Evolutionary conservation across 1,140 invertebrate species (phyloP).

Genomic region (Cryptotermes secundus): DNA sequence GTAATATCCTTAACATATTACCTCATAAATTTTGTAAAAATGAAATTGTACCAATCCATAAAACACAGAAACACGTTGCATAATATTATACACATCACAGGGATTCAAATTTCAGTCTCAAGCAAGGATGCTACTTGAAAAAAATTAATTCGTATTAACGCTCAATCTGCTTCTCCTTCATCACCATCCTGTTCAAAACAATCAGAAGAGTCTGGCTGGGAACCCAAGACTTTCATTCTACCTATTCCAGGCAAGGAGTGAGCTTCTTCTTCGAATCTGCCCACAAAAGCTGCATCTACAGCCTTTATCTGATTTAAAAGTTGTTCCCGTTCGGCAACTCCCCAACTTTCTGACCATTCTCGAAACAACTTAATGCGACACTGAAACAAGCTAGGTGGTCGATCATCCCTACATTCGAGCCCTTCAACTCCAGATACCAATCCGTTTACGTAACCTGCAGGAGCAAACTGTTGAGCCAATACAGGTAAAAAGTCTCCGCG

Average conservation of each 20-base stretch:
- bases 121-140: too few relatives aligned
- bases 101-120: too few relatives aligned
- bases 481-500: constrained; percentile 79
- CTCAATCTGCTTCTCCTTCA: not conserved
- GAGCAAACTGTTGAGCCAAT: constrained; percentile 65
- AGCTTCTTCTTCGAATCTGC: constrained; percentile 68
- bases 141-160: too few relatives aligned
- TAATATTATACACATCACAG: too few relatives aligned
- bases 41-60: too few relatives aligned
- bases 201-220: not conserved
- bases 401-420: constrained; percentile 42
- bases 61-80: too few relatives aligned
- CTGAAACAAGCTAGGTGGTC: constrained; percentile 83
- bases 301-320: constrained; percentile 68
- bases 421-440: constrained; percentile 64
- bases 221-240: not conserved
- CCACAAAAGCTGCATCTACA: constrained; percentile 67
- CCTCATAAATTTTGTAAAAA: too few relatives aligned
- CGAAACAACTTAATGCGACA: constrained; percentile 85
- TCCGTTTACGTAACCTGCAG: constrained; percentile 66
- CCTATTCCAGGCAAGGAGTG: not conserved
- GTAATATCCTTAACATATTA: too few relatives aligned
- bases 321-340: constrained; percentile 67
- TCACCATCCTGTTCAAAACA: not conserved
- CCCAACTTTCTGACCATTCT: constrained; percentile 84